Percentiles rank a stretch among this genome's conserved stretches.
phyloP scores from a whole-genome alignment of 2,797 vertebrate genomes.

The Epinephelus awoara region DNA sequence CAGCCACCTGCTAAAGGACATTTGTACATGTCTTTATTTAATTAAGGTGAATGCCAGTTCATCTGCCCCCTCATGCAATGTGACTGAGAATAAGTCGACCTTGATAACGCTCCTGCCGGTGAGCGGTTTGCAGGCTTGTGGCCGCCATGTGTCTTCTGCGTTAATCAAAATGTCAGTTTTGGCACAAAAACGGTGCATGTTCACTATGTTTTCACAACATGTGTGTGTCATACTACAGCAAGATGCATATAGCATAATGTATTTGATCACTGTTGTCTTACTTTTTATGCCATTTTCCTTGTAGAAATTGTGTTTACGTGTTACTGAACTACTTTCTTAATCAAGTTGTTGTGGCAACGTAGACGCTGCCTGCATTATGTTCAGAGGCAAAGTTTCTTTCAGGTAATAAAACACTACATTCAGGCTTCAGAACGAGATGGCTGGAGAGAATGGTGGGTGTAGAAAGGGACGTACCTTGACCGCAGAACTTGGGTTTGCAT shows the following conservation, averaged over 20 bases:
- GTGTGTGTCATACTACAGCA: background rate
- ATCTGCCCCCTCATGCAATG: slow-evolving; percentile 80
- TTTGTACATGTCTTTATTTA: slow-evolving; percentile 89
- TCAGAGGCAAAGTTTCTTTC: too few relatives aligned
- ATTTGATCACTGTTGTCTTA: background rate
- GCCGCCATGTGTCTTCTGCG: slow-evolving; percentile 44
- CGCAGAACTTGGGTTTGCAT: too few relatives aligned
- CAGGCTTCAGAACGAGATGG: too few relatives aligned
- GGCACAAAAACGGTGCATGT: slow-evolving; percentile 18
- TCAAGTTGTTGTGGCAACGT: too few relatives aligned
- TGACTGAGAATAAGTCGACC: slow-evolving; percentile 85
- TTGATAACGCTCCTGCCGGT: slow-evolving; percentile 80
- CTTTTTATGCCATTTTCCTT: background rate
- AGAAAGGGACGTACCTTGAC: too few relatives aligned
- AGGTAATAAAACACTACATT: too few relatives aligned
- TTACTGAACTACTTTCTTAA: too few relatives aligned
- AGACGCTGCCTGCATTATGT: too few relatives aligned
- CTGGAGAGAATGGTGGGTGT: too few relatives aligned
- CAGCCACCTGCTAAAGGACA: slow-evolving; percentile 87
- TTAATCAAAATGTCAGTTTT: slow-evolving; percentile 66
- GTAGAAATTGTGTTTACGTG: too few relatives aligned
- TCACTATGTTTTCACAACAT: slow-evolving; percentile 2
- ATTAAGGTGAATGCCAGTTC: slow-evolving; percentile 89
- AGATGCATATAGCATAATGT: background rate
- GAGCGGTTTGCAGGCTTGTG: slow-evolving; percentile 56